Percentiles rank a stretch among this genome's conserved stretches.
phyloP scores from a whole-genome alignment of 2,888 invertebrate species.

The Pandemis corylana region DNA sequence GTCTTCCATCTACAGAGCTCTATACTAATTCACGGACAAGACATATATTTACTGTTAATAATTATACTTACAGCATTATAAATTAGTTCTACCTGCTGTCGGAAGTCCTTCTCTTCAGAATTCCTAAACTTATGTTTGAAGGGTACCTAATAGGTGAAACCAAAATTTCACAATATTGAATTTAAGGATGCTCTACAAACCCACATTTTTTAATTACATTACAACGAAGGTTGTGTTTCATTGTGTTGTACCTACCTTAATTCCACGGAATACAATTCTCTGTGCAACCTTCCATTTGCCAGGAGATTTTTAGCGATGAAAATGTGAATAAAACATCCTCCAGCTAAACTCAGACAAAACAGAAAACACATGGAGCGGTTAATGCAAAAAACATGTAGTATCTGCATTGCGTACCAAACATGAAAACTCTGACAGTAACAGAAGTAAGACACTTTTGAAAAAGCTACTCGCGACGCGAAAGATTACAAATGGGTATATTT shows the following conservation, averaged over 20 bases:
- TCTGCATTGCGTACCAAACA: background rate
- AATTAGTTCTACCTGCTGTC: background rate
- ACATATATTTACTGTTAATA: too few relatives aligned
- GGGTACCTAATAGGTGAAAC: background rate
- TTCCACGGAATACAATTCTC: too few relatives aligned
- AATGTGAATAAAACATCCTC: slow-evolving; percentile 15
- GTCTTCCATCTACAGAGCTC: too few relatives aligned
- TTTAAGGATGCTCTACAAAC: background rate
- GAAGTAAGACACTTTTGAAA: background rate
- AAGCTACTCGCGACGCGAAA: background rate
- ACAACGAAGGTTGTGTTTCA: background rate
- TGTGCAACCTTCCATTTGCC: background rate
- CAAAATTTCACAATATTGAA: background rate
- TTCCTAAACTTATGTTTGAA: background rate
- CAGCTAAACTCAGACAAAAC: background rate
- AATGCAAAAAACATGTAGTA: slow-evolving; percentile 12
- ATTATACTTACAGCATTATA: too few relatives aligned
- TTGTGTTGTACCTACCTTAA: background rate
- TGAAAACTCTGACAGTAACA: background rate
- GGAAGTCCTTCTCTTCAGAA: background rate
- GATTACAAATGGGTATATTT: background rate
- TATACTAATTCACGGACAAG: too few relatives aligned
- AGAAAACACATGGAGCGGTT: background rate
- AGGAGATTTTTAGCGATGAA: background rate
- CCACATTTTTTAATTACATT: background rate